phyloP scores from a whole-genome alignment of 2,797 vertebrate genomes.

The Prunella strophiata region DNA sequence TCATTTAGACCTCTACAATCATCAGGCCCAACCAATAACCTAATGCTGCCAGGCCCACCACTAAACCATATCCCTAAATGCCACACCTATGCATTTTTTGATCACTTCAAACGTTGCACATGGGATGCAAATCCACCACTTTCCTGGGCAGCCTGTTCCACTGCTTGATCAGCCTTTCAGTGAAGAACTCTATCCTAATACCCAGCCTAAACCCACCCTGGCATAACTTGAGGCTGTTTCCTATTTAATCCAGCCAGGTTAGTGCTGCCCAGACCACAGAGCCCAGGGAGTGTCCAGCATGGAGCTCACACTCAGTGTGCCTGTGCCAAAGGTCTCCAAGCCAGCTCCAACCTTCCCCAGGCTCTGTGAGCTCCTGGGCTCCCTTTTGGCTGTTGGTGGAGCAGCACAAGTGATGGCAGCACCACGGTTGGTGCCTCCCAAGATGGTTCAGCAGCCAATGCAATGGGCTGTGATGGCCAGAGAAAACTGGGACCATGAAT shows the following conservation, averaged over 20 bases:
- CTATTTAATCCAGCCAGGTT: background rate
- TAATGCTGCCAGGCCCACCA: background rate
- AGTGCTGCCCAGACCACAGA: background rate
- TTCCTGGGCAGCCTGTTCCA: background rate
- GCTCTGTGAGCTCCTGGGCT: background rate
- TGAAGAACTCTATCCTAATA: background rate
- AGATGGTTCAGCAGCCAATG: background rate
- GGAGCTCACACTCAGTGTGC: accelerated
- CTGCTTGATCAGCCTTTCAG: background rate
- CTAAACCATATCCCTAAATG: background rate
- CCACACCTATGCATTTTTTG: background rate
- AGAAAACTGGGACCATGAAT: background rate
- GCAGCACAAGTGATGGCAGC: background rate
- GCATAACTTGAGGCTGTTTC: background rate
- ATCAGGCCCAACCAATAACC: background rate
- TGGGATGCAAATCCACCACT: background rate
- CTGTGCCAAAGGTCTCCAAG: background rate
- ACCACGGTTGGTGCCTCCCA: background rate
- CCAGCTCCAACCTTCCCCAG: background rate
- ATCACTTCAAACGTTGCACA: background rate
- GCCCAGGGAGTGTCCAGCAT: accelerated
- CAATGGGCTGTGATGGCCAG: accelerated
- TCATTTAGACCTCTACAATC: background rate
- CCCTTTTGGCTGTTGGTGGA: background rate
- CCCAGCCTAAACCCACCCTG: background rate